Evolutionary conservation across 2,797 vertebrate species (phyloP).

Genomic region (Anabas testudineus): DNA sequence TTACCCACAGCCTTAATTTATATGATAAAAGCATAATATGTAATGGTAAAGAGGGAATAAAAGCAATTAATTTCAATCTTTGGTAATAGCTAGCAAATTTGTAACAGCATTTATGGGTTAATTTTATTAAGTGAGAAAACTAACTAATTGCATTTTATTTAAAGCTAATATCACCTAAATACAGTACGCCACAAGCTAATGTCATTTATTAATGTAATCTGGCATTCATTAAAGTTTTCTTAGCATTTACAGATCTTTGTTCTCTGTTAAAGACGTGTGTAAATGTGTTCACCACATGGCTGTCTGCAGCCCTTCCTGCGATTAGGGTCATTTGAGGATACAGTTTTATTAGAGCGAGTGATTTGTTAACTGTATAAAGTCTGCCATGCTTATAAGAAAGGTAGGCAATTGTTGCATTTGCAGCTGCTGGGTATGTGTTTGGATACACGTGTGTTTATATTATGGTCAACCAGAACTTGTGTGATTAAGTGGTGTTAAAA

Average conservation of each 20-base stretch:
- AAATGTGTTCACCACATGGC: constrained; percentile 56
- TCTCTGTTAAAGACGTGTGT: constrained; percentile 21
- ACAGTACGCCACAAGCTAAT: background rate
- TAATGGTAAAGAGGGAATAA: constrained; percentile 64
- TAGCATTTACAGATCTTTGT: constrained; percentile 30
- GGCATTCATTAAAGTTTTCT: constrained; percentile 21
- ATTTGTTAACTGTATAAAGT: background rate
- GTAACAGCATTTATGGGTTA: constrained; percentile 26
- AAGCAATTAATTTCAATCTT: constrained; percentile 70
- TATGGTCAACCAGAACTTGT: background rate
- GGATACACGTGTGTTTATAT: background rate
- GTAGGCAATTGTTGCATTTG: background rate
- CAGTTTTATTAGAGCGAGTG: background rate
- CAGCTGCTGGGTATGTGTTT: background rate
- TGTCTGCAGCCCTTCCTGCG: constrained; percentile 58
- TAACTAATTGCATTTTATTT: background rate
- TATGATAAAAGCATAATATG: constrained; percentile 68
- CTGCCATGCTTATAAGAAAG: background rate
- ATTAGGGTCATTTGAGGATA: constrained; percentile 58
- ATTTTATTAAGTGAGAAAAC: constrained; percentile 15
- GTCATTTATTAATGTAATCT: constrained; percentile 16
- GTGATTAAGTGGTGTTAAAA: constrained; percentile 3
- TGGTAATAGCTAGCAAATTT: constrained; percentile 50
- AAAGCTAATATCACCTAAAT: constrained; percentile 8
- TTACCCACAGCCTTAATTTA: constrained; percentile 74